Percentiles rank a stretch among this genome's conserved stretches.
Conservation (phyloP, 53 echinoderm and acorn worm species). For the Paelopatides confundens region DNA sequence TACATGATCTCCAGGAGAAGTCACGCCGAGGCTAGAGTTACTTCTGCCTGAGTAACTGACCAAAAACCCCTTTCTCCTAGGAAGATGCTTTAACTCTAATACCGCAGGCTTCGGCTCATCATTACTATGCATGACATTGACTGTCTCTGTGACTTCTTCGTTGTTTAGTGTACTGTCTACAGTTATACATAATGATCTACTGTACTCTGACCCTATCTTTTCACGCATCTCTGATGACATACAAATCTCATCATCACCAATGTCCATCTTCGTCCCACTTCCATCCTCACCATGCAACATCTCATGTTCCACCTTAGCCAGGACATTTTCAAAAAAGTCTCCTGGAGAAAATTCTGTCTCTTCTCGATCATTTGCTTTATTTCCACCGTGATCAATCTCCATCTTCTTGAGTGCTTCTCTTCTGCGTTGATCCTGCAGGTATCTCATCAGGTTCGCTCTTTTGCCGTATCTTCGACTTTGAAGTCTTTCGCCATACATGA, state of each 20-base stretch:
- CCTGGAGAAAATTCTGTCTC: neutral
- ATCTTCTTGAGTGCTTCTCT: neutral
- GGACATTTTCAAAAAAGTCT: conserved; percentile 20
- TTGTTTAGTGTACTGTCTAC: neutral
- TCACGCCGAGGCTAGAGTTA: neutral
- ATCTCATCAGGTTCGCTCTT: conserved; percentile 83
- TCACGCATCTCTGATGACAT: too few species aligned
- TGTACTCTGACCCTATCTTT: too few species aligned
- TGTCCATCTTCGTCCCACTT: neutral
- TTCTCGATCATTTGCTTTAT: neutral
- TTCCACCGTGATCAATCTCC: too few species aligned
- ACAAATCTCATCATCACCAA: too few species aligned
- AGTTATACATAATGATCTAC: too few species aligned
- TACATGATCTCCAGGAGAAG: neutral
- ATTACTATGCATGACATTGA: neutral
- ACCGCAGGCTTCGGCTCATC: neutral
- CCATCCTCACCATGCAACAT: neutral
- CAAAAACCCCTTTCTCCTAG: neutral
- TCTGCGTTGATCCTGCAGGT: conserved; percentile 69
- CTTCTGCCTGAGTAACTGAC: neutral
- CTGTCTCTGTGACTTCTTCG: neutral
- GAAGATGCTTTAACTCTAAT: too few species aligned
- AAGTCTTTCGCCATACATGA: conserved; percentile 91
- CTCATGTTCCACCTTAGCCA: neutral
- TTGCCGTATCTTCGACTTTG: conserved; percentile 84